A percentile compares a stretch with the other conserved stretches of the same genome.
These are phyloP conservation scores for Bombus turneri DNA, from an alignment of 1,140 invertebrate genomes.

Conservation along the genomic window DNA sequence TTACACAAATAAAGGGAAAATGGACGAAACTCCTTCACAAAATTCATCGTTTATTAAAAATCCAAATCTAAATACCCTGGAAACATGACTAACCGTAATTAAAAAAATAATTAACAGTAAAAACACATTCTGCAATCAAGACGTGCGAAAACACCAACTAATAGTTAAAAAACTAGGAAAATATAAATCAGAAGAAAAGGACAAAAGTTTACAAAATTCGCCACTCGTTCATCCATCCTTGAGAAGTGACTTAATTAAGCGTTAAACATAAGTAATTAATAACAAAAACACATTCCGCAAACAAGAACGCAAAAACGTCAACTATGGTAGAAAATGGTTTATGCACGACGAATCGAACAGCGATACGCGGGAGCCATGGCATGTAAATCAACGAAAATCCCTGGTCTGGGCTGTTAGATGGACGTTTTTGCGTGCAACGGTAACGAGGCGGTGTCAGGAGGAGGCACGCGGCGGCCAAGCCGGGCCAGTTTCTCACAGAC, in stretches of 20 bases:
- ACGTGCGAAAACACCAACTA: too few relatives aligned
- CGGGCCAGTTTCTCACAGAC: constrained; percentile 75
- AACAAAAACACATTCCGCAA: not conserved
- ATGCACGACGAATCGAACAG: not conserved
- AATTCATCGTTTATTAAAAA: not conserved
- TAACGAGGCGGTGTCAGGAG: constrained; percentile 59
- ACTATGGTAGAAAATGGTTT: not conserved
- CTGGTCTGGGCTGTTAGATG: not conserved
- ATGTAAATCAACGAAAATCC: constrained; percentile 10
- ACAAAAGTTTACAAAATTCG: not conserved
- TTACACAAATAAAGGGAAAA: not conserved
- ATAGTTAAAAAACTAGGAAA: too few relatives aligned
- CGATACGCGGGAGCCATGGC: too few relatives aligned
- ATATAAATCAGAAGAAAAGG: not conserved
- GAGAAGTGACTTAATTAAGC: too few relatives aligned
- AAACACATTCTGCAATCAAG: too few relatives aligned
- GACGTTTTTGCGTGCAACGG: constrained; percentile 60
- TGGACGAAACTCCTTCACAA: not conserved
- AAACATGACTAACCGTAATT: too few relatives aligned
- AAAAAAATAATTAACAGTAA: too few relatives aligned
- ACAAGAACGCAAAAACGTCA: not conserved
- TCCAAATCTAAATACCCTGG: too few relatives aligned
- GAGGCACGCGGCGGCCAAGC: constrained; percentile 47
- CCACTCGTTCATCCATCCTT: too few relatives aligned
- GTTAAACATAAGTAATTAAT: too few relatives aligned